These are phyloP conservation scores for Taenioides sp. DNA, from an alignment of 2,797 vertebrate species.

Conservation along the genomic window DNA sequence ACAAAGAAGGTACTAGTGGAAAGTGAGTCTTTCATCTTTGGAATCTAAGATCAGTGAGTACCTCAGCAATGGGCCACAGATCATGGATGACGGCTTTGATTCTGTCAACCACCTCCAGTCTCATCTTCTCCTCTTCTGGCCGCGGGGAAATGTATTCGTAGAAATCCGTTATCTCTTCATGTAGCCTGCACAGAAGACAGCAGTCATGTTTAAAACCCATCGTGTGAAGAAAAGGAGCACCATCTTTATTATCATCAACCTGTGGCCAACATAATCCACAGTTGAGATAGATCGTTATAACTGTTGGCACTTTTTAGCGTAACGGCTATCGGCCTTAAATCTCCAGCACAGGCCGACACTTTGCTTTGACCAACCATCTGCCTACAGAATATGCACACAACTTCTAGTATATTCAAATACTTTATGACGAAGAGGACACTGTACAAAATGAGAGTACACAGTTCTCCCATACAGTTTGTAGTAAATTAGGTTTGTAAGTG, in stretches of 20 bases:
- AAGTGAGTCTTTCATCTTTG: neutral
- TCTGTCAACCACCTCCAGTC: constrained; percentile 93
- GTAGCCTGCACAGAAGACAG: constrained; percentile 77
- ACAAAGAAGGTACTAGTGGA: neutral
- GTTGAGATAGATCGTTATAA: too few species aligned
- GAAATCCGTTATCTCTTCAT: constrained; percentile 97
- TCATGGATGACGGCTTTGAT: constrained; percentile 94
- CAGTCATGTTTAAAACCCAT: neutral
- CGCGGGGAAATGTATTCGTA: constrained; percentile 95
- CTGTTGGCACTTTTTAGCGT: too few species aligned
- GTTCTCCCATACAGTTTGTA: too few species aligned
- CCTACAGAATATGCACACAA: too few species aligned
- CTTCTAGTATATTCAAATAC: too few species aligned
- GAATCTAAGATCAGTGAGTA: constrained; percentile 58
- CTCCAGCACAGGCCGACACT: too few species aligned
- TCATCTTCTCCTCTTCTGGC: constrained; percentile 93
- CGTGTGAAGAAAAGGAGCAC: neutral
- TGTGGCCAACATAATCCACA: neutral
- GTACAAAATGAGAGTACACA: too few species aligned
- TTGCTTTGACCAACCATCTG: too few species aligned
- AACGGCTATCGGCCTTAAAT: too few species aligned
- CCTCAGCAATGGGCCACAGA: constrained; percentile 95
- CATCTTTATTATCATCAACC: neutral
- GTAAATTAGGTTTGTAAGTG: too few species aligned
- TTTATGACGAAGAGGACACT: too few species aligned